phyloP scores from a whole-genome alignment of 2,113 vertebrate genomes.

The Tenebrosternarchus preto region DNA sequence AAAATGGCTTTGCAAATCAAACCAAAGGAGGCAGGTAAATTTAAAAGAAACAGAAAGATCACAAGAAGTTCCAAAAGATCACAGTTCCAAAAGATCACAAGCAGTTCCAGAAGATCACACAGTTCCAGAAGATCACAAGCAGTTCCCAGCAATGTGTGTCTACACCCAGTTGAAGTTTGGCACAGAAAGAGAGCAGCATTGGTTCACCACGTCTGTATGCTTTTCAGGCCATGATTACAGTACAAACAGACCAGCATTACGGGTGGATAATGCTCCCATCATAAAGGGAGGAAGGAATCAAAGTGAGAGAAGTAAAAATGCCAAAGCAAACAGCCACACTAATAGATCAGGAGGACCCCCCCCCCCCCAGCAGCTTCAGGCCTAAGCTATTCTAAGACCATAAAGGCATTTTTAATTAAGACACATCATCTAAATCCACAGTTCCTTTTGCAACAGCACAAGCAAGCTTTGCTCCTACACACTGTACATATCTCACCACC shows the following conservation, averaged over 20 bases:
- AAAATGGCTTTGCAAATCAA: no score
- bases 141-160: background rate
- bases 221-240: constrained; percentile 1
- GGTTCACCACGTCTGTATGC: background rate
- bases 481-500: background rate
- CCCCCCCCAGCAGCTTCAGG: background rate
- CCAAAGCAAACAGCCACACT: background rate
- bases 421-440: constrained; percentile 15
- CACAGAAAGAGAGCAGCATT: background rate
- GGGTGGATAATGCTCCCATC: no score
- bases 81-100: background rate
- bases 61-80: no score
- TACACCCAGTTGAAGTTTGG: background rate
- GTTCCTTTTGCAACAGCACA: background rate
- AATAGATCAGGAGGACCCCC: background rate
- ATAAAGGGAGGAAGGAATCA: no score
- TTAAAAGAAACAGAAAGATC: no score
- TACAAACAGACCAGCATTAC: background rate
- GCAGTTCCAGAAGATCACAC: background rate
- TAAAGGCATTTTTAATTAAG: constrained; percentile 27
- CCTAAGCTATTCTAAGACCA: background rate
- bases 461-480: background rate
- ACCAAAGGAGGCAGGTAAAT: no score
- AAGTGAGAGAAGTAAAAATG: background rate
- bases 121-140: background rate